Base-by-base conservation (phyloP, 2,113 vertebrate genomes). In the Porphyrio hochstetteri region DNA sequence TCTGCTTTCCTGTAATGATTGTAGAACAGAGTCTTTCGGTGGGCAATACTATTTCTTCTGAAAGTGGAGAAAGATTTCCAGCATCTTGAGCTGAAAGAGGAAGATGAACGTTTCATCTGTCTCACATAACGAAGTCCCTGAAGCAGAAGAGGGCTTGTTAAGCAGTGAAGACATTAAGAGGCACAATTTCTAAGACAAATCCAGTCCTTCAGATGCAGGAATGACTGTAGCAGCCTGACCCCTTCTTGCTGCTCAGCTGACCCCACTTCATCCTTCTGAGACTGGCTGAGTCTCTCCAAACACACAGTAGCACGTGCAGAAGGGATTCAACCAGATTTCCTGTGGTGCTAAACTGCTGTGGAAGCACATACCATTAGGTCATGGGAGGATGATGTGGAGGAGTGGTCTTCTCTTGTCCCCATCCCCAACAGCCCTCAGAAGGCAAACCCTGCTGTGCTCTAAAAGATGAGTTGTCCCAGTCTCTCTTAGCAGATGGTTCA, bases 141-240 rank as follows among this genome's bases (percentile, higher is more conserved):
- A 75, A 81, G 68, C 36, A 35, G 60, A 70, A 71, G 68, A 44
- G 27, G 60, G 35, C 40, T 90, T 92, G 25, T 88, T 92, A 88
- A 78, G 52, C 42, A 67, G 28, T 14, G 31, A 35, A 78, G 76
- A 38, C 27, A 42, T 64, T 60, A 75, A 69, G 48, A 88, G 48
- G 27, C 48, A 46, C 64, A 40, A 64, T 86, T 88, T 95, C 65
- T 25, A 28, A 86, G 76, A 79, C 70, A 72, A 88, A 56, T 50
- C 46, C 50, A 35, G 57, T 31, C 38, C 67, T 78, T 57, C 42
- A 61, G 52, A 25, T 56, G 40, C 56, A 75, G 80, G 42, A 81
- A 35, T 38, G 81, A 52, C 40, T 31, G 20, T 71, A 69, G 65
- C 74, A 86, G 48, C 56, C 46, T 92, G 85, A 68, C 72, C 85